Percentiles rank a stretch among this genome's conserved stretches.
Evolutionary conservation across 1,140 invertebrate species (phyloP).

Genomic region (Sesamia nonagrioides): DNA sequence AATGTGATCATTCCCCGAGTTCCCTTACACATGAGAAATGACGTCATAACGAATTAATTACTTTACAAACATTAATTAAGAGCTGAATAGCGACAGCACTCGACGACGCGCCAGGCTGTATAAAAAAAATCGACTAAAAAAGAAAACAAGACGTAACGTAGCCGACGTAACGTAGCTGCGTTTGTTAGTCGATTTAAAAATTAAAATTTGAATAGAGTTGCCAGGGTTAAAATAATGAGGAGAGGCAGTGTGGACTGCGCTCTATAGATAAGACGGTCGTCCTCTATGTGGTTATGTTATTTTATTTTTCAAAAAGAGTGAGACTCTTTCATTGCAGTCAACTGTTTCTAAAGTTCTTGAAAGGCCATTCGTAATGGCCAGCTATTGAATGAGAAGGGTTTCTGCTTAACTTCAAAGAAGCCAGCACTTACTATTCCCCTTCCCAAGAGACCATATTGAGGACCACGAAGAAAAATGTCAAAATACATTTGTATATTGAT

Average conservation of each 20-base stretch:
- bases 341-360: background rate
- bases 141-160: slow-evolving; percentile 4
- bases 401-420: too few species aligned
- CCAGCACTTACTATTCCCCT: too few species aligned
- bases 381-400: too few species aligned
- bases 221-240: slow-evolving; percentile 41
- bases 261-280: background rate
- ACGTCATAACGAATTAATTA: slow-evolving; percentile 28
- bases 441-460: background rate
- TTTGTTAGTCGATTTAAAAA: slow-evolving; percentile 40
- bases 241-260: slow-evolving; percentile 16
- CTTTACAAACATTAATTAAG: slow-evolving; percentile 28
- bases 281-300: background rate
- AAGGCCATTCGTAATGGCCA: background rate
- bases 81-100: background rate
- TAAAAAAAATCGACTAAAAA: slow-evolving; percentile 15
- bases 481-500: background rate
- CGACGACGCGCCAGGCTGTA: background rate
- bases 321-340: background rate
- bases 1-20: background rate
- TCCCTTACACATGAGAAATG: background rate
- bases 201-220: slow-evolving; percentile 38
- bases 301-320: background rate
- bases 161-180: background rate
- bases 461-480: background rate